Evolutionary conservation across 1,140 invertebrate genomes (phyloP).

Genomic region (Dinothrombium tinctorium): DNA sequence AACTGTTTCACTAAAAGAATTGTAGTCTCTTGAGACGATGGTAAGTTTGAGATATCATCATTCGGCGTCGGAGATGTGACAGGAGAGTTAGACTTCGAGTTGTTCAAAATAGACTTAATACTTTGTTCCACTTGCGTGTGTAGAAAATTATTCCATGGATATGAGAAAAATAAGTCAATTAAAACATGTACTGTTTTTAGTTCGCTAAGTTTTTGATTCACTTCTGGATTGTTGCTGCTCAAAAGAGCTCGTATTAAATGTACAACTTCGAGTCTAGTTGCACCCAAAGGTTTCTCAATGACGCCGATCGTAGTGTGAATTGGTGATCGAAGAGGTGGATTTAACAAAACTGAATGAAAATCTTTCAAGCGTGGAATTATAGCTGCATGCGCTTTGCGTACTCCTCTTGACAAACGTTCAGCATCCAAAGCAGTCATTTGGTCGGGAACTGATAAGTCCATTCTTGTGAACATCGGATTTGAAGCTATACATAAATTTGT

Average conservation of each 20-base stretch:
- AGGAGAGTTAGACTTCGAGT: constrained; percentile 3
- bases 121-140: constrained; percentile 56
- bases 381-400: constrained; percentile 30
- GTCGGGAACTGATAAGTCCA: constrained; percentile 16
- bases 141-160: constrained; percentile 66
- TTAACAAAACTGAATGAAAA: constrained; percentile 39
- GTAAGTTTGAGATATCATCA: not conserved
- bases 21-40: not conserved
- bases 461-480: constrained; percentile 14
- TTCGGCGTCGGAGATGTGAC: not conserved
- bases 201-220: constrained; percentile 27
- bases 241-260: constrained; percentile 43
- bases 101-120: constrained; percentile 23
- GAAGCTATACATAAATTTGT: not conserved
- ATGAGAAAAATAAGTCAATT: constrained; percentile 54
- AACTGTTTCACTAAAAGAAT: constrained; percentile 25
- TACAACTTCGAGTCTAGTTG: constrained; percentile 44
- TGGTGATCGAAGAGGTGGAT: constrained; percentile 39
- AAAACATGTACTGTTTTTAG: constrained; percentile 34
- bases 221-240: constrained; percentile 33
- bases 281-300: constrained; percentile 45
- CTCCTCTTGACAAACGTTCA: constrained; percentile 27
- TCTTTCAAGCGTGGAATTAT: constrained; percentile 39
- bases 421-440: constrained; percentile 21
- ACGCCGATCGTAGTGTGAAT: constrained; percentile 36